phyloP scores from a whole-genome alignment of 2,113 vertebrate genomes.

The Rhynchomys soricoides region DNA sequence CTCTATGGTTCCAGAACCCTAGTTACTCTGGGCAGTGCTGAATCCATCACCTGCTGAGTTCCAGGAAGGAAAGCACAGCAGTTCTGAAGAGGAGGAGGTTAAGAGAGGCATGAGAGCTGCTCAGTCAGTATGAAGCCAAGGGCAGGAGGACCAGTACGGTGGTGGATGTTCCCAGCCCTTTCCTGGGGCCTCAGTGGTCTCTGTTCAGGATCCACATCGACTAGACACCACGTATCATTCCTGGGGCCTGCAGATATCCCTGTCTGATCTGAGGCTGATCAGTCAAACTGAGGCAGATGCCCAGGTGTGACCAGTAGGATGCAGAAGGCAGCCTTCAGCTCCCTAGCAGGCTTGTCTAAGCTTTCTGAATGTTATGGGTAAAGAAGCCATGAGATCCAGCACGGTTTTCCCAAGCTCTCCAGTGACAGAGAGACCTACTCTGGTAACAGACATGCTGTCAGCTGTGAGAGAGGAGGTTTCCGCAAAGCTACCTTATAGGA shows the following conservation, averaged over 20 bases:
- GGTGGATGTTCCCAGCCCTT: not conserved
- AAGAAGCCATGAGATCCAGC: not conserved
- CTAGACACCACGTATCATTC: accelerated
- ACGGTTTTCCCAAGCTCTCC: not conserved
- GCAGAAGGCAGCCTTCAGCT: not conserved
- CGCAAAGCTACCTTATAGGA: not conserved
- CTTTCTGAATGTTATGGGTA: not conserved
- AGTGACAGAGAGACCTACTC: no score
- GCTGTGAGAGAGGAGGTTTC: not conserved
- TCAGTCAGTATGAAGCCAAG: no score
- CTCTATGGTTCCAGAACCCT: no score
- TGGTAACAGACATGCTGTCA: not conserved
- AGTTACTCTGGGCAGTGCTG: not conserved
- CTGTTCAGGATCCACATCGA: no score
- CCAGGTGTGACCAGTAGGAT: not conserved
- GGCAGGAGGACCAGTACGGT: no score
- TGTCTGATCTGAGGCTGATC: not conserved
- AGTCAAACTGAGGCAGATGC: not conserved
- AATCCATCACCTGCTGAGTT: not conserved
- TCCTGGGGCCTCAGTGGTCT: not conserved
- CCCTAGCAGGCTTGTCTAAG: not conserved
- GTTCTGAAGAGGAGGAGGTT: not conserved
- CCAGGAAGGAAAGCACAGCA: not conserved
- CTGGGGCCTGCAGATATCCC: not conserved
- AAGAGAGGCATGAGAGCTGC: not conserved